phyloP scores from a whole-genome alignment of 1,140 invertebrate genomes.

The Scylla paramamosain region DNA sequence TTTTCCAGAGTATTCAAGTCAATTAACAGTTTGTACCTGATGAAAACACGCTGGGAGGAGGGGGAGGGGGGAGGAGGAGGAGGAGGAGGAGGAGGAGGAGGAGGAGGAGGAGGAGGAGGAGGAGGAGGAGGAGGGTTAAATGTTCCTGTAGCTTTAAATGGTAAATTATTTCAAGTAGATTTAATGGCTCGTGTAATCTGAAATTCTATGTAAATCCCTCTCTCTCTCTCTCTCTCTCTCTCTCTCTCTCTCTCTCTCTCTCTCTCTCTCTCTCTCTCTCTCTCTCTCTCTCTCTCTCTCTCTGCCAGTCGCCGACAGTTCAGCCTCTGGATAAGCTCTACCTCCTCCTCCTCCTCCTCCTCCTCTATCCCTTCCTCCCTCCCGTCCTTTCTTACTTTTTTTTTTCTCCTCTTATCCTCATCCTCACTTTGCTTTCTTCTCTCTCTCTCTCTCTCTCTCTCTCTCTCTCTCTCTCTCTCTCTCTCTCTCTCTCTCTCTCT shows the following conservation, averaged over 20 bases:
- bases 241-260: constrained; percentile 57
- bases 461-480: neutral
- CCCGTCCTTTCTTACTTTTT: neutral
- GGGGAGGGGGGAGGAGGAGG: too few species aligned
- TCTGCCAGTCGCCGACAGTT: neutral
- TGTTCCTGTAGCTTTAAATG: too few species aligned
- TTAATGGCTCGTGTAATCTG: too few species aligned
- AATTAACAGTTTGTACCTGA: too few species aligned
- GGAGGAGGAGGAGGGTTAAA: too few species aligned
- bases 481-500: neutral
- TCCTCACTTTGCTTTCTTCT: too few species aligned
- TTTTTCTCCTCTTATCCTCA: too few species aligned
- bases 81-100: too few species aligned
- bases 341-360: neutral
- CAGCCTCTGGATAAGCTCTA: neutral
- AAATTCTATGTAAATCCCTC: neutral
- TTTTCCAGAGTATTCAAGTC: too few species aligned
- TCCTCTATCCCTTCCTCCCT: neutral
- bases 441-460: neutral
- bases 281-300: neutral
- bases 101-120: too few species aligned
- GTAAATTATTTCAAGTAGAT: too few species aligned
- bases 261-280: constrained; percentile 37
- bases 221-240: constrained; percentile 48
- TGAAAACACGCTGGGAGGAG: too few species aligned